These are phyloP conservation scores for Chanos chanos DNA, from an alignment of 2,797 vertebrate genomes.

Conservation along the genomic window DNA sequence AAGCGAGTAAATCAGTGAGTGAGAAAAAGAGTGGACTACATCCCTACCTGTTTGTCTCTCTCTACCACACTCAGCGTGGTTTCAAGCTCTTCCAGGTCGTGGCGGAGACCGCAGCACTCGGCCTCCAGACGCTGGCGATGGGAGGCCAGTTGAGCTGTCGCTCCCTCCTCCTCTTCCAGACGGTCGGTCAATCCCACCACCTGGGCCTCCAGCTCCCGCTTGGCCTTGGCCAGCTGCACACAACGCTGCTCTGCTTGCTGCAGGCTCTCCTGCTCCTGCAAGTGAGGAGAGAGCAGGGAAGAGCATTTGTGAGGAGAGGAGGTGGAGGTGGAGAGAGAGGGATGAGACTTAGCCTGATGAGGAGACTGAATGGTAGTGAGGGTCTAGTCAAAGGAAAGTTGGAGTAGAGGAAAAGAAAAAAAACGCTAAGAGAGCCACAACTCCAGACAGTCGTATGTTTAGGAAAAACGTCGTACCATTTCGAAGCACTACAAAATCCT, in stretches of 20 bases:
- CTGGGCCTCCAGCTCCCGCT: conserved; percentile 64
- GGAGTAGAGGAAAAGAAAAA: too few species aligned
- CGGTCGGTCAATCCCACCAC: conserved; percentile 62
- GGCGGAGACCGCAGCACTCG: conserved; percentile 65
- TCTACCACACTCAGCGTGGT: conserved; percentile 55
- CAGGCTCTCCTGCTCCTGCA: conserved; percentile 66
- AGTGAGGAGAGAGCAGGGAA: not conserved
- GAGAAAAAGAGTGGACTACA: not conserved
- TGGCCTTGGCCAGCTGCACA: conserved; percentile 61
- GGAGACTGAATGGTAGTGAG: too few species aligned
- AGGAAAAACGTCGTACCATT: too few species aligned
- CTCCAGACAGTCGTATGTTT: too few species aligned
- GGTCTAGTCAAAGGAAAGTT: too few species aligned
- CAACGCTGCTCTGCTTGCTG: conserved; percentile 64
- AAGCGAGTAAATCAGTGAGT: too few species aligned
- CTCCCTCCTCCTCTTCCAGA: conserved; percentile 69
- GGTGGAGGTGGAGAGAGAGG: not conserved
- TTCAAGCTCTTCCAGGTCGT: conserved; percentile 70
- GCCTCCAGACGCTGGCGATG: conserved; percentile 65
- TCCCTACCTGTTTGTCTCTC: conserved; percentile 65
- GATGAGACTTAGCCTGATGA: not conserved
- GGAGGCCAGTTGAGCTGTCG: conserved; percentile 57
- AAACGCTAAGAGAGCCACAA: too few species aligned
- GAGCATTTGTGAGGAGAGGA: not conserved
- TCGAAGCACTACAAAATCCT: too few species aligned